Evolutionary conservation across 2,888 invertebrate genomes (phyloP), one percentile per base, ranked within the genome.

Genomic region (Drosophila atroscutellata): DNA sequence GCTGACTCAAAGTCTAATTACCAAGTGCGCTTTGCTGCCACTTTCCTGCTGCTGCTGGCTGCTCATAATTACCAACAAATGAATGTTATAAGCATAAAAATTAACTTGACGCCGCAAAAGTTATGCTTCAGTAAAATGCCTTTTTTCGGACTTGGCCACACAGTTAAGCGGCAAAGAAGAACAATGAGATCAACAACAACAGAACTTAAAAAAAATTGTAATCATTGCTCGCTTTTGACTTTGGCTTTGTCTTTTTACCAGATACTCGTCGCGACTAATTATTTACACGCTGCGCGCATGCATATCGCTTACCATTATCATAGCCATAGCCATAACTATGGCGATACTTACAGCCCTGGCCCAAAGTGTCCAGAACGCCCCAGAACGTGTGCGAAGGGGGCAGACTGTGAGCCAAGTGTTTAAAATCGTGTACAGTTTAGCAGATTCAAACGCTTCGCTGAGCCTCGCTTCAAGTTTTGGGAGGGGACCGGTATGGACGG

Each of bases 31-130:
- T 86, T 83, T 75, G 61, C 60, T 37, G 20, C 61, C 18, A 37
- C 51, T 37, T 56, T 34, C 28, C 60, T 30, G 49, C 56, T 45
- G 47, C 49, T 51, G 64, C 34, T 64, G 57, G 68, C 59, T 74
- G 76, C 71, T 81, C 81, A 86, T 86, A 85, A 86, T 85, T 87
- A 87, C 83, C 72, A 80, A 82, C 87, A 87, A 86, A 86, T 87
- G 87, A 84, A 86, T 82, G 87, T 86, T 87, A 81, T 79, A 86
- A 72, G 74, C 86, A 87, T 84, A 86, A 86, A 86, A 87, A 85
- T 85, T 80, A 77, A 83, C 81, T 85, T 83, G 75, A 81, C 76
- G 79, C 80, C 76, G 82, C 86, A 62, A 45, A 81, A 85, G 85
- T 86, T 87, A 77, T 85, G 86, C 87, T 87, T 87, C 83, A 85